A percentile compares a stretch with the other conserved stretches of the same genome.
Evolutionary conservation across 1,140 invertebrate genomes (phyloP).

Genomic region (Mizuhopecten yessoensis): DNA sequence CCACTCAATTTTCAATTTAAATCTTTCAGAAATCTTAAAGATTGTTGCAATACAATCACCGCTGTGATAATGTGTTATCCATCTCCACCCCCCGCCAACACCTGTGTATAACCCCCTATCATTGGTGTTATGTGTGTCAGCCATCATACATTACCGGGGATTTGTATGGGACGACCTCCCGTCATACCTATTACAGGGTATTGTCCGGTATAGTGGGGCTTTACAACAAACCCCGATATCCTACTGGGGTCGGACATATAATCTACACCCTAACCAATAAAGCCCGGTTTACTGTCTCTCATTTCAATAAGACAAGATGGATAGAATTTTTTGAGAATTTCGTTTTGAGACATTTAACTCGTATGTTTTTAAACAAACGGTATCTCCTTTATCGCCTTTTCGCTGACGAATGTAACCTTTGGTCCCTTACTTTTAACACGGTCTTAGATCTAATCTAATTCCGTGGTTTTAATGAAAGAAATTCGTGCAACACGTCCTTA

Average conservation of each 20-base stretch:
- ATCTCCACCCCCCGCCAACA: not conserved
- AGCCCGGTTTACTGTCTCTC: not conserved
- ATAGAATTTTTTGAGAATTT: too few relatives aligned
- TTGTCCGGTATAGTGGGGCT: not conserved
- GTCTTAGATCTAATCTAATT: too few relatives aligned
- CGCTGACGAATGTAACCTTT: too few relatives aligned
- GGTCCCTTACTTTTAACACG: too few relatives aligned
- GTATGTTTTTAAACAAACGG: too few relatives aligned
- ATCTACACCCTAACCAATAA: not conserved
- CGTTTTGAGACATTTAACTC: too few relatives aligned
- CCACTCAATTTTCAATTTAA: conserved; percentile 35
- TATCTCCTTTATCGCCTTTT: too few relatives aligned
- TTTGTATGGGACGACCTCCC: not conserved
- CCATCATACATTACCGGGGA: not conserved
- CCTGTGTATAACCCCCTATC: conserved; percentile 1
- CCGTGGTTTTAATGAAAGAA: too few relatives aligned
- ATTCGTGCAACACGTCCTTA: too few relatives aligned
- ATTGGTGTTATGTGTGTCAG: not conserved
- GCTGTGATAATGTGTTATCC: conserved; percentile 18
- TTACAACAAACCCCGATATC: not conserved
- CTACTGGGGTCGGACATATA: not conserved
- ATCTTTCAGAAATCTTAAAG: conserved; percentile 6
- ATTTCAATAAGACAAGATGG: not conserved
- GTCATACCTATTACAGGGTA: not conserved
- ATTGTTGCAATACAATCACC: not conserved